Conservation (phyloP, 2,797 vertebrate genomes). For the Rhynchotus rufescens region DNA sequence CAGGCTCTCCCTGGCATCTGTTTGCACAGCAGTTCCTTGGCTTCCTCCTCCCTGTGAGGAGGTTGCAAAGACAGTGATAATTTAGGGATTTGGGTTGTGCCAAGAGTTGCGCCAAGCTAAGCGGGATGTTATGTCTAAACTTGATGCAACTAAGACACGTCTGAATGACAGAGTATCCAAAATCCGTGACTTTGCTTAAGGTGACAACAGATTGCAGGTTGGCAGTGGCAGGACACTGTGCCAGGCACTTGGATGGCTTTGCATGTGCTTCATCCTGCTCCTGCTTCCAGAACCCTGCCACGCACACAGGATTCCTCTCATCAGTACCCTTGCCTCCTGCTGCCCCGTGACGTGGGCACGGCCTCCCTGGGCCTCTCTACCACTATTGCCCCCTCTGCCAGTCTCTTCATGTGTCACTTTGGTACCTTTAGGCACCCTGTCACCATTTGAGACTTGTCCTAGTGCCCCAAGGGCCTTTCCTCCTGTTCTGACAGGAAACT, state of each 20-base stretch:
- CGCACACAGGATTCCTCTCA: neutral
- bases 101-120: slow-evolving; percentile 60
- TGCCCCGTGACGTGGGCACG: rapidly evolving
- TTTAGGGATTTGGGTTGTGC: slow-evolving; percentile 46
- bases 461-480: neutral
- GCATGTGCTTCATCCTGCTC: neutral
- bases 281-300: neutral
- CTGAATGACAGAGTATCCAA: slow-evolving; percentile 13
- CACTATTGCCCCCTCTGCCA: neutral
- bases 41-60: neutral
- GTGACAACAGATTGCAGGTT: neutral
- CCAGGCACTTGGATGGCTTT: neutral
- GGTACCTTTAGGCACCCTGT: neutral
- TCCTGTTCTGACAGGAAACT: neutral
- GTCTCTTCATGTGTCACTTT: neutral
- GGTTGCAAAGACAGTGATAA: slow-evolving; percentile 40
- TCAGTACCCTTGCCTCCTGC: neutral
- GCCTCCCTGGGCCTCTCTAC: neutral
- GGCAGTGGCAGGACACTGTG: neutral
- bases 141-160: slow-evolving; percentile 16
- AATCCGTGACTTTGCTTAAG: slow-evolving; percentile 30
- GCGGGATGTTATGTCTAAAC: slow-evolving; percentile 66
- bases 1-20: neutral
- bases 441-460: neutral
- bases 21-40: slow-evolving; percentile 26